phyloP scores from a whole-genome alignment of 2,797 vertebrate genomes.

The Vultur gryphus region DNA sequence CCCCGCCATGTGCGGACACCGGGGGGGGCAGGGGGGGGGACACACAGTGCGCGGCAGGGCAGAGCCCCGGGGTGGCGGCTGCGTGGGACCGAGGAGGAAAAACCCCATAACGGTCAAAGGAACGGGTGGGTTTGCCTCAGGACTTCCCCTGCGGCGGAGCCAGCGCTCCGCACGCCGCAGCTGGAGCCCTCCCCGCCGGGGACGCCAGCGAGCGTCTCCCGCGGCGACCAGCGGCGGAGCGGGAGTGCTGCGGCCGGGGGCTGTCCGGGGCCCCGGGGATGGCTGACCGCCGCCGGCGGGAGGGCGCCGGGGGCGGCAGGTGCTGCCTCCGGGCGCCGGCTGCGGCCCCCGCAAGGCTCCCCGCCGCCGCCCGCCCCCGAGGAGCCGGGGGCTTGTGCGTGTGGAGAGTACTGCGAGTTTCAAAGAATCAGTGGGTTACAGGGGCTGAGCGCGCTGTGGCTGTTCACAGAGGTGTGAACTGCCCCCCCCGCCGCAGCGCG shows the following conservation, averaged over 20 bases:
- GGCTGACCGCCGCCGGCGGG: too few relatives aligned
- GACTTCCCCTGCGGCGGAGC: neutral
- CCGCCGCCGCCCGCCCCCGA: neutral
- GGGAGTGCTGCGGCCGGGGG: too few relatives aligned
- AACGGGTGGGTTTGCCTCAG: neutral
- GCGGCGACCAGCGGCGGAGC: neutral
- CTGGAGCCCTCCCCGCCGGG: neutral
- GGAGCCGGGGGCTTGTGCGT: too few relatives aligned
- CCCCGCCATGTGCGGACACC: neutral
- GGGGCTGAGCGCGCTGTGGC: neutral
- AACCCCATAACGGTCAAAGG: fast-evolving
- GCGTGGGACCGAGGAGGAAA: neutral
- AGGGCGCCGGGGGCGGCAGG: neutral
- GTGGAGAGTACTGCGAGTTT: fast-evolving
- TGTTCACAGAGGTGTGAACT: fast-evolving
- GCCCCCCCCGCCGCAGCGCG: too few relatives aligned
- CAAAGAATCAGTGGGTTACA: fast-evolving
- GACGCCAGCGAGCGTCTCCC: neutral
- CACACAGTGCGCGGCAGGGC: neutral
- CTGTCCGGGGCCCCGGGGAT: too few relatives aligned
- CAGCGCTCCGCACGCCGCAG: neutral
- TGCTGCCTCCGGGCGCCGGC: neutral
- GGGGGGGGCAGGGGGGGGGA: too few relatives aligned
- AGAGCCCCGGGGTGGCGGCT: neutral
- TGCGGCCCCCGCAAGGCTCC: neutral